Conservation (phyloP, 1,140 invertebrate species). For the Proales similis region DNA sequence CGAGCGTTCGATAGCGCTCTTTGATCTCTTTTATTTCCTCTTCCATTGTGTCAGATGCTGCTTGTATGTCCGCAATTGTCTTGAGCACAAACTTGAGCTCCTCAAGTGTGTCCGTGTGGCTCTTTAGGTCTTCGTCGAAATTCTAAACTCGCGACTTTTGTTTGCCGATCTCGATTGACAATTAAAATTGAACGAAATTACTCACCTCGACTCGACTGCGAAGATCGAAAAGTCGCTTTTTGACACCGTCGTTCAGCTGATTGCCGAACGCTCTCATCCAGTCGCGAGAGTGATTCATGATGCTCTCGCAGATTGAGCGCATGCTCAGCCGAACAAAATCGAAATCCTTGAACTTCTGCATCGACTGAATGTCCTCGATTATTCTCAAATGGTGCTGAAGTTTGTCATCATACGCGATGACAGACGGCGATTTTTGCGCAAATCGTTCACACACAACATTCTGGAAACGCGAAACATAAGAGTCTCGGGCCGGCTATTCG, state of each 20-base stretch:
- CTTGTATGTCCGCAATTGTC: constrained; percentile 67
- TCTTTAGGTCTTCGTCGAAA: constrained; percentile 50
- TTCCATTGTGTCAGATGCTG: constrained; percentile 64
- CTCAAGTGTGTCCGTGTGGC: constrained; percentile 61
- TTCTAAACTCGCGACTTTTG: constrained; percentile 42
- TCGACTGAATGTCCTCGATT: constrained; percentile 60
- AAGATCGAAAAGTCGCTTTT: constrained; percentile 45
- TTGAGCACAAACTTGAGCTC: constrained; percentile 75
- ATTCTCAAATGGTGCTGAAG: constrained; percentile 72
- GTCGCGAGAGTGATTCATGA: constrained; percentile 49
- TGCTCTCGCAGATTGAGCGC: constrained; percentile 45
- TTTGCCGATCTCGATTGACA: not conserved
- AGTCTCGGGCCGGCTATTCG: not conserved
- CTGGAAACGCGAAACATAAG: constrained; percentile 40
- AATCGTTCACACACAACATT: constrained; percentile 61
- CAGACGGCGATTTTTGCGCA: constrained; percentile 62
- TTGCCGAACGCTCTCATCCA: constrained; percentile 50
- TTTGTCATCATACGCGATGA: constrained; percentile 71
- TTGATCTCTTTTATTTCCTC: constrained; percentile 62
- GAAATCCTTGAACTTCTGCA: constrained; percentile 47
- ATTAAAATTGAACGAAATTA: constrained; percentile 14
- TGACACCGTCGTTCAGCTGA: constrained; percentile 52
- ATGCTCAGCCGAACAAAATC: constrained; percentile 49
- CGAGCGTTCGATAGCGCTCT: constrained; percentile 54
- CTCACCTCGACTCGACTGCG: constrained; percentile 49